phyloP scores from a whole-genome alignment of 2,888 invertebrate genomes.

The Cryptus armator region DNA sequence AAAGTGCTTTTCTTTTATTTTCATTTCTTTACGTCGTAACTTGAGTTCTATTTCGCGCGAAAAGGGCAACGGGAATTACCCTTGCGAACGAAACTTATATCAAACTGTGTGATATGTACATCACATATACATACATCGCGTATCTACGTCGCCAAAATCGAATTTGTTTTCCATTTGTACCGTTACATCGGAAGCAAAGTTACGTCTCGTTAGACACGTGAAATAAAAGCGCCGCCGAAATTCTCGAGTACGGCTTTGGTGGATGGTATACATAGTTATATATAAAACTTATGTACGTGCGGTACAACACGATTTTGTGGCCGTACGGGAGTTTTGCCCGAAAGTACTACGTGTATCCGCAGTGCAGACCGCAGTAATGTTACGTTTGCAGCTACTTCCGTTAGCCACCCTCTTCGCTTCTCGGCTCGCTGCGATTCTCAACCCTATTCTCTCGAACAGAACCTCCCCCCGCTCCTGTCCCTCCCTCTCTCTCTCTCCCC shows the following conservation, averaged over 20 bases:
- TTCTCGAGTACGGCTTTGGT: not conserved
- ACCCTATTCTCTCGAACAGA: not conserved
- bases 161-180: not conserved
- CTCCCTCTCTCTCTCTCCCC: not conserved
- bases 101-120: not conserved
- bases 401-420: conserved; percentile 40
- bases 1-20: conserved; percentile 39
- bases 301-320: conserved; percentile 43
- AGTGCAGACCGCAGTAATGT: conserved; percentile 79
- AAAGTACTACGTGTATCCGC: conserved; percentile 75
- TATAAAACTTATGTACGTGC: not conserved
- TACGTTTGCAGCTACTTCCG: conserved; percentile 64
- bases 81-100: not conserved
- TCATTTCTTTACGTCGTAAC: not conserved
- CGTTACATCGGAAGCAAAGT: not conserved
- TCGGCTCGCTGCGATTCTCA: conserved; percentile 23
- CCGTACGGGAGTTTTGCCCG: conserved; percentile 26
- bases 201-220: conserved; percentile 15
- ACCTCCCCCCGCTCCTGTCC: too few relatives aligned
- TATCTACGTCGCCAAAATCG: not conserved
- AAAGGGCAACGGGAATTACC: not conserved
- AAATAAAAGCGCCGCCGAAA: conserved; percentile 4
- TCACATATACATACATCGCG: not conserved
- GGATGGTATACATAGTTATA: not conserved
- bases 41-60: not conserved